Percentiles rank a stretch among this genome's conserved stretches.
Conservation (phyloP, 2,113 vertebrate genomes). For the Girardinichthys multiradiatus region DNA sequence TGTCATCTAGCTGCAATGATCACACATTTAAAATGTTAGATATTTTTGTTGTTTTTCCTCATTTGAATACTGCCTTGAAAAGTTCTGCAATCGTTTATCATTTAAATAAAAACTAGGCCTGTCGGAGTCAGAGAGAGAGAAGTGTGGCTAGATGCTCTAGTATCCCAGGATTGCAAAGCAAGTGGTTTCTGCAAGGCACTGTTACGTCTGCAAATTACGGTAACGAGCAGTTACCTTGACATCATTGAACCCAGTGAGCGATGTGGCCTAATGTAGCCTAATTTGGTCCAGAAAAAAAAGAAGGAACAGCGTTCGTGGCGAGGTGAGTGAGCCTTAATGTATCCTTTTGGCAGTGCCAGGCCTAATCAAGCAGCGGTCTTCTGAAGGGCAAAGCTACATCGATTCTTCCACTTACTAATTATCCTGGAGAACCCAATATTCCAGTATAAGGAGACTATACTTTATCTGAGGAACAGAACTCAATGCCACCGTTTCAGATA, state of each 20-base stretch:
- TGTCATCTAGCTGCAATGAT: slow-evolving; percentile 7
- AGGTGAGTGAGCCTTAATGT: slow-evolving; percentile 37
- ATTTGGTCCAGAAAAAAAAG: slow-evolving; percentile 74
- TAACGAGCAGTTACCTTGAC: slow-evolving; percentile 68
- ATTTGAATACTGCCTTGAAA: slow-evolving; percentile 39
- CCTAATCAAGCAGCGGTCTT: slow-evolving; percentile 37
- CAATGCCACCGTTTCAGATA: slow-evolving; percentile 26
- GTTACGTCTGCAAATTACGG: slow-evolving; percentile 70
- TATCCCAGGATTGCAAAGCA: slow-evolving; percentile 44
- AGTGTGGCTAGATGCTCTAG: slow-evolving; percentile 19
- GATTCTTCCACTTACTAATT: slow-evolving; percentile 31
- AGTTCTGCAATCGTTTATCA: background rate
- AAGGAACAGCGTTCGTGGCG: slow-evolving; percentile 48
- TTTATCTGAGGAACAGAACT: slow-evolving; percentile 42
- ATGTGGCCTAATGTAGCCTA: slow-evolving; percentile 52
- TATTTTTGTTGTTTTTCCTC: background rate
- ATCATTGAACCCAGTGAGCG: slow-evolving; percentile 64
- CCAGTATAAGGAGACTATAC: slow-evolving; percentile 35
- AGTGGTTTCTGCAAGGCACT: slow-evolving; percentile 77
- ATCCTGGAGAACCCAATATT: slow-evolving; percentile 35
- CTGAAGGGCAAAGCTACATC: slow-evolving; percentile 8
- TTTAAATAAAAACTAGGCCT: slow-evolving; percentile 24
- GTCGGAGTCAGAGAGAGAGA: background rate
- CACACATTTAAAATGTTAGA: background rate
- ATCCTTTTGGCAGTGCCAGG: slow-evolving; percentile 71